Conservation (phyloP, 2,797 vertebrate species). For the Phataginus tetradactyla region DNA sequence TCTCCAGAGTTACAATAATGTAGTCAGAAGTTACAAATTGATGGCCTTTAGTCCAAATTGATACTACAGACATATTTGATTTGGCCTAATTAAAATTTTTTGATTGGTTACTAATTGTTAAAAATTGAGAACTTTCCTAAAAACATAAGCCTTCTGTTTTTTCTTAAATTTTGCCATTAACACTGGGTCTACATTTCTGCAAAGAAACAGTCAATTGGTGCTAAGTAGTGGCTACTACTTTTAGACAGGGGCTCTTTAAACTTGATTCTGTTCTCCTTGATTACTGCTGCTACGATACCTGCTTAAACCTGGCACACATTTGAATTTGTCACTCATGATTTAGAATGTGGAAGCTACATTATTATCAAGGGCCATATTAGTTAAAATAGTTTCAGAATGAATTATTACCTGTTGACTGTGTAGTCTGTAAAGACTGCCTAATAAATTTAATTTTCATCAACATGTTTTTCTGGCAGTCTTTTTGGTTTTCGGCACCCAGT, state of each 20-base stretch:
- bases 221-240: background rate
- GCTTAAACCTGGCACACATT: background rate
- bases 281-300: background rate
- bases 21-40: background rate
- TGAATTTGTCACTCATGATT: constrained; percentile 6
- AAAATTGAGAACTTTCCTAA: background rate
- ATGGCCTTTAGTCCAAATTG: background rate
- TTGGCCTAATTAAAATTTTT: background rate
- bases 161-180: background rate
- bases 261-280: background rate
- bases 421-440: background rate
- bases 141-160: background rate
- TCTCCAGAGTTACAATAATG: background rate
- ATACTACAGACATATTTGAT: background rate
- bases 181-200: background rate
- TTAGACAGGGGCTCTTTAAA: background rate
- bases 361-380: background rate
- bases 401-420: background rate
- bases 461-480: background rate
- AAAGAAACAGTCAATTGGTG: background rate
- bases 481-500: background rate
- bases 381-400: background rate
- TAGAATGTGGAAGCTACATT: background rate
- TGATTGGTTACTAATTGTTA: background rate
- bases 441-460: background rate